Base-by-base conservation (phyloP, 35 echinoderm and acorn worm genomes). In the Apostichopus californicus region DNA sequence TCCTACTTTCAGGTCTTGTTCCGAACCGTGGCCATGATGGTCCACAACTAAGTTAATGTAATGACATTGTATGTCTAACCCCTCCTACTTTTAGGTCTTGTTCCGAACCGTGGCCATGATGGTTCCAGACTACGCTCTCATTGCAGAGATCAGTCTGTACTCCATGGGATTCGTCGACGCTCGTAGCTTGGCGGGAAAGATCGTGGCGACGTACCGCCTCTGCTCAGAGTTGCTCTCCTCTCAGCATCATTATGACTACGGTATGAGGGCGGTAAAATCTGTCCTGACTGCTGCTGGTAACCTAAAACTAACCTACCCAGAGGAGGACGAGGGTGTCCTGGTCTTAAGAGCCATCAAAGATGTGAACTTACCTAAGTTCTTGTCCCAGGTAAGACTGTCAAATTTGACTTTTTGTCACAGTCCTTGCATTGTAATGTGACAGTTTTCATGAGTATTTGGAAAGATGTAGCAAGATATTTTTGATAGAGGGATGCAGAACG, bases 91-190 rank as follows among this genome's bases (percentile, higher is more conserved):
- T 64, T 58, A 98, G 97, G 97, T 98, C 18, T 87, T 98, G 73
- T 98, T 98, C 93, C 87, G 97, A 22, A 98, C 97, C 26, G 97
- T 98, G 18, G 97, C 97, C 55, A 98, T 98, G 97, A 98, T 98
- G 97, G 97, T 98, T 8, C 97, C 97, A 0, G 97, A 98, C 88
- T 98, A 98, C 77, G 97, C 64, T 59, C 95, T 98, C 56, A 98
- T 98, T 22, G 97, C 89, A 18, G 97, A 98, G 91, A 98, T 98
- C 82, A 83, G 77, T 56, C 83, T 98, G 24, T 98, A 98, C 91
- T 96, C 95, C 60, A 96, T 98, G 94, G 97, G 97, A 12, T 98
- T 98, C 23, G 97, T 98, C 20, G 97, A 98, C 85, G 97, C 97
- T 58, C 93, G 97, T 72, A 98, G 97, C 77, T 73, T 98, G 54